Conservation (phyloP, 2,888 invertebrate genomes). For the Argyresthia albistria region DNA sequence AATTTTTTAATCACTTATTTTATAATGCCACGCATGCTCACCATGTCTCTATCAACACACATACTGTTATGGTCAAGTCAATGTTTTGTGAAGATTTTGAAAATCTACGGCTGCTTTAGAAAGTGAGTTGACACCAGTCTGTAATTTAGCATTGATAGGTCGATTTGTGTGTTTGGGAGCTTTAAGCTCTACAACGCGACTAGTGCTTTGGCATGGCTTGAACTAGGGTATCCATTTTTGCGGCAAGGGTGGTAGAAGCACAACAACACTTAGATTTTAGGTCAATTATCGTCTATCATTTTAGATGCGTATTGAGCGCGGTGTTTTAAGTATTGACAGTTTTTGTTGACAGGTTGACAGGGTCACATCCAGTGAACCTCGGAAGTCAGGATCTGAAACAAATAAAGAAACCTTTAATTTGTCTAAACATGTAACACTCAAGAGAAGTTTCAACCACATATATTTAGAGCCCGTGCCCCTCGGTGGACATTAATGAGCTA, state of each 20-base stretch:
- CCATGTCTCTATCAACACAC: slow-evolving; percentile 87
- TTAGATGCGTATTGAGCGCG: slow-evolving; percentile 12
- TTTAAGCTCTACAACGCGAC: slow-evolving; percentile 33
- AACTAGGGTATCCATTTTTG: no score
- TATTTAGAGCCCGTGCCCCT: no score
- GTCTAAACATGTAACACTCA: no score
- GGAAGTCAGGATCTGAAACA: slow-evolving; percentile 30
- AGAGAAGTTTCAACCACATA: no score
- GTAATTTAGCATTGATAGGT: slow-evolving; percentile 87
- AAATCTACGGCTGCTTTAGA: slow-evolving; percentile 91
- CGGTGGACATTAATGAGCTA: no score
- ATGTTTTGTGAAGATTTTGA: slow-evolving; percentile 13
- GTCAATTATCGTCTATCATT: slow-evolving; percentile 58
- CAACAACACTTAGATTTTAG: background rate
- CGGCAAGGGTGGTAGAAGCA: no score
- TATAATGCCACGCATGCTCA: slow-evolving; percentile 49
- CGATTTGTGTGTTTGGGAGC: slow-evolving; percentile 45
- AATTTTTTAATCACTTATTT: slow-evolving; percentile 31
- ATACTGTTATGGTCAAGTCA: slow-evolving; percentile 63
- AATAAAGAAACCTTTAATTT: slow-evolving; percentile 8
- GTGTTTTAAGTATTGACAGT: background rate
- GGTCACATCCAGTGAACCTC: background rate
- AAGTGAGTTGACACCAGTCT: slow-evolving; percentile 94
- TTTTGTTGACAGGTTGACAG: background rate
- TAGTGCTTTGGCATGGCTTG: slow-evolving; percentile 22